Conservation (phyloP, 2,797 vertebrate genomes). For the Macroramphosus scolopax region DNA sequence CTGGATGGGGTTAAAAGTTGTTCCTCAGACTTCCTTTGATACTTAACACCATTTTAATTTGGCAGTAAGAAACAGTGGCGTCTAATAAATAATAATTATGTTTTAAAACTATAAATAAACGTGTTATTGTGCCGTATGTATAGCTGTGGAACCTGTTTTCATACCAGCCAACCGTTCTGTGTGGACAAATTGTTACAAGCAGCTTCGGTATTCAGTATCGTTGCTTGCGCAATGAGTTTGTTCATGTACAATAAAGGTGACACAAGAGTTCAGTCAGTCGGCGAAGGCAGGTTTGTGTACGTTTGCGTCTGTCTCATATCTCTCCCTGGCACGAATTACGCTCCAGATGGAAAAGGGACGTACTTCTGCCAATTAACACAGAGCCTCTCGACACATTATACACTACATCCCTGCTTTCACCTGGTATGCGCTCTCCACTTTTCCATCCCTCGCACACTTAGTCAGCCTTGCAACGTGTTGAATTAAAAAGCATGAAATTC, state of each 20-base stretch:
- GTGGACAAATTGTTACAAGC: conserved; percentile 27
- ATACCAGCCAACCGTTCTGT: conserved; percentile 15
- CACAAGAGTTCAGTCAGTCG: conserved; percentile 11
- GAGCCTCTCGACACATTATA: conserved; percentile 21
- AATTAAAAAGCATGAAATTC: conserved; percentile 39
- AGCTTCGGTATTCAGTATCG: conserved; percentile 31
- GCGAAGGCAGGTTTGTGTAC: conserved; percentile 11
- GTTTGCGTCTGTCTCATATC: conserved; percentile 16
- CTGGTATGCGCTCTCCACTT: conserved; percentile 9
- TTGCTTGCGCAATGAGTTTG: conserved; percentile 30
- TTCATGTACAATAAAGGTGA: conserved; percentile 31
- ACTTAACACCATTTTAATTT: conserved; percentile 44
- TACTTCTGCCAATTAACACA: conserved; percentile 46
- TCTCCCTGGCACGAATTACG: conserved; percentile 24
- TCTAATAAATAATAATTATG: conserved; percentile 41
- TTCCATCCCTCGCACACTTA: conserved; percentile 15
- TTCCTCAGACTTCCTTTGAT: conserved; percentile 27
- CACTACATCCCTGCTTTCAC: conserved; percentile 23
- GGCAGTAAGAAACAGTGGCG: conserved; percentile 41
- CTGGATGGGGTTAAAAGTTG: conserved; percentile 28
- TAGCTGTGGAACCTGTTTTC: conserved; percentile 43
- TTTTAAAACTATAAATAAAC: conserved; percentile 39
- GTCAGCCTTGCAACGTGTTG: conserved; percentile 37
- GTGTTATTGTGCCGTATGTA: conserved; percentile 27
- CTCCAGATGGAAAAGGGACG: conserved; percentile 31